Conservation (phyloP, 2,888 invertebrate genomes). For the Cosmopolites sordidus region DNA sequence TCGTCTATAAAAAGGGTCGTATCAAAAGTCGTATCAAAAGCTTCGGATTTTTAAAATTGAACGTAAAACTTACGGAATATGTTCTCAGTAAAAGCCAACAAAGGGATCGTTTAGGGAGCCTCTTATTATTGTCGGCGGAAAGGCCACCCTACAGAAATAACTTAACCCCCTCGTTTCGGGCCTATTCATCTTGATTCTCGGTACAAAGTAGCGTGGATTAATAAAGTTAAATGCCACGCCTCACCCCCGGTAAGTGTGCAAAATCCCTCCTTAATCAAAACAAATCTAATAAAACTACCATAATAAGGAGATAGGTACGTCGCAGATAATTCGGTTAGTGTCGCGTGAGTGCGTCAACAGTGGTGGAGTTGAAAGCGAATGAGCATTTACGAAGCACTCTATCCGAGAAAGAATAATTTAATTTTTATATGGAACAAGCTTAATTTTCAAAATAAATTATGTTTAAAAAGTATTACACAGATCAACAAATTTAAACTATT, state of each 20-base stretch:
- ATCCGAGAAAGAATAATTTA: no score
- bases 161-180: conserved; percentile 17
- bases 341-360: not conserved
- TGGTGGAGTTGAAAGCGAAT: no score
- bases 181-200: conserved; percentile 32
- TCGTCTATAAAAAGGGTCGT: no score
- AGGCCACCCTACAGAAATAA: not conserved
- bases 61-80: not conserved
- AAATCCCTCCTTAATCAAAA: conserved; percentile 30
- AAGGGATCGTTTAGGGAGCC: not conserved
- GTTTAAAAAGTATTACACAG: no score
- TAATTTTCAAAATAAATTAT: no score
- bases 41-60: not conserved
- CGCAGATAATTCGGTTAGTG: not conserved
- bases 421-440: no score
- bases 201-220: conserved; percentile 35
- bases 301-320: conserved; percentile 22
- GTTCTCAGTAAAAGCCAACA: not conserved
- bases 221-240: conserved; percentile 34
- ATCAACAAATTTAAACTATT: no score
- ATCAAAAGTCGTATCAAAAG: not conserved
- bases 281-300: conserved; percentile 25
- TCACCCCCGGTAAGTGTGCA: conserved; percentile 29
- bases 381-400: no score
- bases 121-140: not conserved